Evolutionary conservation across 2,888 invertebrate genomes (phyloP), one percentile per base, ranked within the genome.

Genomic region (Hanleya hanleyi): DNA sequence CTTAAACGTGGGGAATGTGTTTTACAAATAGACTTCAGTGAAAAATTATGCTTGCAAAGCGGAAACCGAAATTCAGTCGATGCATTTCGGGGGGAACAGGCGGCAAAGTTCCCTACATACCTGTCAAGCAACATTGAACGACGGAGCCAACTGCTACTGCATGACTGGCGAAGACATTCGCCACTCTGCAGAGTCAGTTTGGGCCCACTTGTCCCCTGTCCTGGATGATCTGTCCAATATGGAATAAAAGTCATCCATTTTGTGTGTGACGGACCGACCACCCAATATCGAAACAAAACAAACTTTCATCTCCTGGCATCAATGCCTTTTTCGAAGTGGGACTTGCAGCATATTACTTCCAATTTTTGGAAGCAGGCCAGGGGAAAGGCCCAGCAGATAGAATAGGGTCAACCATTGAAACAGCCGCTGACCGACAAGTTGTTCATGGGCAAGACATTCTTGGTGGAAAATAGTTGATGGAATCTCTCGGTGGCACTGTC

Each of bases 11-110:
- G 78, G 41, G 81, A 84, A 51, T 67, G 69, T 12, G 62, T 86
- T 0, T 77, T 83, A 32, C 85, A 86, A 69, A 79, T 85, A 69
- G 86, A 90, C 74, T 90, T 91, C 78, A 81, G 84, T 3, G 89
- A 90, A 81, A 90, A 91, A 90, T 69, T 90, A 84, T 80, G 74
- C 70, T 5, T 81, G 84, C 37, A 87, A 88, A 76, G 87, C 87
- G 77, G 76, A 66, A 6, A 64, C 82, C 67, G 90, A 90, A 77
- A 88, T 90, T 61, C 90, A 90, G 73, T 78, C 86, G 5, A 83
- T 84, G 71, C 89, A 89, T 85, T 79, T 76, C 67, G 77, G 77
- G n/a, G 0, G 62, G 86, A 86, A 33, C 68, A 66, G 69, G 36
- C 33, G 38, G 41, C 85, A 87, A 74, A 76, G 87, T 7, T 84